Base-by-base conservation (phyloP, 2,888 invertebrate genomes). In the Lobophora halterata region DNA sequence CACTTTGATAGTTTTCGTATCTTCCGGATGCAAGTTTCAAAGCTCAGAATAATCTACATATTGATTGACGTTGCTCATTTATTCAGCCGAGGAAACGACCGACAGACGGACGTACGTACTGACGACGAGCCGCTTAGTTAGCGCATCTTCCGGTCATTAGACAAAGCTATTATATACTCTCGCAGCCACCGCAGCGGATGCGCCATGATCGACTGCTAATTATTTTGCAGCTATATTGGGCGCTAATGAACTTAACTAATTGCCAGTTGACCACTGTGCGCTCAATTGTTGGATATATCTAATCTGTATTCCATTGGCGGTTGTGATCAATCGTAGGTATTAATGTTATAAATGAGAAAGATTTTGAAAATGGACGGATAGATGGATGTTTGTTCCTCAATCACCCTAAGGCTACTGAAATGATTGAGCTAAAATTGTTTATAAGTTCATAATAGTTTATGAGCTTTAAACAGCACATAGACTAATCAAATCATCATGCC, bases 41-140 rank as follows among this genome's bases (percentile, higher is more conserved):
- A 43, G 31, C 34, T 49, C 24, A n/a, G 20, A 34, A 18, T 34
- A 42, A 46, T 46, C 41, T 31, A 18, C 34, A 42, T 46, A 46
- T 31, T 53, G 53, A 50, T 48, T 48, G 53, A 50, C 48, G 42
- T 40, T 50, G 40, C 42, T 53, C 46, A 50, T 53, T 53, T 50
- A 42, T 26, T 29, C 14, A n/a, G 16, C 27, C 25, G 24, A 50
- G 49, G 52, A 50, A 46, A 35, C 40, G 39, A 14, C 27, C 29
- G 39, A 39, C 37, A 19, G 37, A 38, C 43, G 35, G 39, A 45
- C 44, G 44, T 30, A 17, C 28, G 18, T 41, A 36, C 30, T 33
- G 40, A 40, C 45, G 21, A 28, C 45, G 21, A 28, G 19, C 31
- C 27, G 17, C 42, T 40, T 32, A 31, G 40, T 26, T 23, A 20